Base-by-base conservation (phyloP, 2,888 invertebrate species). In the Amphipyra berbera region DNA sequence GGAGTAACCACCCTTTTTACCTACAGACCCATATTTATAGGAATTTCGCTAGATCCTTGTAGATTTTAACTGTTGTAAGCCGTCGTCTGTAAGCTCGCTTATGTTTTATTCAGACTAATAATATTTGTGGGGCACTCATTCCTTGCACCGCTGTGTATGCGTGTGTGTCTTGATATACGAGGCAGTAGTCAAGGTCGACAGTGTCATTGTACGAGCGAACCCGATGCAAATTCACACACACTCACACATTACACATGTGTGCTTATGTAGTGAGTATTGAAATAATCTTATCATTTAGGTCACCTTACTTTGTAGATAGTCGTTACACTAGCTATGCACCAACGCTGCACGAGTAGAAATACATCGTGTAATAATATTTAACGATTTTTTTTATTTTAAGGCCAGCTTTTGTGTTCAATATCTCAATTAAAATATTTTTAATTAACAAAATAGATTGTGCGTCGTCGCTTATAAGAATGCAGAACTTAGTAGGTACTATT, bases 221-320 rank as follows among this genome's bases (percentile, higher is more conserved):
- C 84, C 84, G 86, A 80, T 88, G 89, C 88, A 86, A 87, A 89
- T 87, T 87, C 88, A 86, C 90, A 87, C 90, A 84, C 83, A 81
- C 79, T 78, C 73, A 76, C 77, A 79, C 70, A 33, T 46, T 67
- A 57, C 57, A 58, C 46, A 61, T 80, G 82, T 83, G 81, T 80
- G 83, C 49, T 76, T 83, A 77, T 88, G 86, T 83, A 79, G 83
- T 82, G 83, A 84, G 89, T 88, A 90, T 91, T 90, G 91, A 90
- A 92, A 87, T 94, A 91, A 94, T 95, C 94, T 94, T 95, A 95
- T 94, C 95, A 94, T 94, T 89, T 94, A 92, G 94, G 94, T 94
- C 95, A 94, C 94, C 93, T 94, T 94, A 93, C 93, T 89, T 89
- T 90, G 90, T 90, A 89, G 92, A 94, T 94, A 92, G 90, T 88